Base-by-base conservation (phyloP, 1,140 invertebrate species). In the Meloidogyne chitwoodi region DNA sequence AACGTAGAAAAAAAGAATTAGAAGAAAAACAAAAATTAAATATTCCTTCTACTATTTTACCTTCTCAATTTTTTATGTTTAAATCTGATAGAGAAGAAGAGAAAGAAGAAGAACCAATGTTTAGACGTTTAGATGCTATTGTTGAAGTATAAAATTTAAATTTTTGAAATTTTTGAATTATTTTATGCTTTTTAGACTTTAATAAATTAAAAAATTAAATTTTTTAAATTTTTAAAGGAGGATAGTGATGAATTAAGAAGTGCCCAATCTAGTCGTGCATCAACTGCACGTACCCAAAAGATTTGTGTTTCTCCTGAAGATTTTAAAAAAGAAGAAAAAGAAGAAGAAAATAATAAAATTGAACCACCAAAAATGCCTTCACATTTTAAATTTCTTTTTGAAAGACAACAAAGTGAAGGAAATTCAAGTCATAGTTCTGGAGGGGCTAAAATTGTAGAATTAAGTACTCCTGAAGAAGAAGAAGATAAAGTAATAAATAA, bases 221-320 rank as follows among this genome's bases (percentile, higher is more conserved):
- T 22, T n/a, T n/a, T n/a, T n/a, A n/a, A n/a, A n/a, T n/a, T n/a
- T 75, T 81, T 81, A 27, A 26, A 79, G 78, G 78, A 79, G n/a
- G 78, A 79, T n/a, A 80, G 78, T 44, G 78, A 79, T 74, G 78
- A 79, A 31, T 68, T 79, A 61, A 41, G 78, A 65, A 79, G 69
- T 48, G 75, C 69, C 24, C 79, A 78, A 66, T 61, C 38, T 14
- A 79, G 75, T 69, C 31, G 78, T 26, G 79, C 48, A 11, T 81
- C 78, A 14, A 80, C 79, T 27, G 63, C 68, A 10, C 79, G 44
- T 26, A 10, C 8, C 12, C 16, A 12, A 24, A 75, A 31, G 6
- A 67, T 56, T 41, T 22, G 14, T 3, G 63, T 48, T 19, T 38
- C 67, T 14, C n/a, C 73, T 29, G 19, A 65, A 74, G n/a, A 26